Base-by-base conservation (phyloP, 2,113 vertebrate species). In the Limnothrissa miodon region DNA sequence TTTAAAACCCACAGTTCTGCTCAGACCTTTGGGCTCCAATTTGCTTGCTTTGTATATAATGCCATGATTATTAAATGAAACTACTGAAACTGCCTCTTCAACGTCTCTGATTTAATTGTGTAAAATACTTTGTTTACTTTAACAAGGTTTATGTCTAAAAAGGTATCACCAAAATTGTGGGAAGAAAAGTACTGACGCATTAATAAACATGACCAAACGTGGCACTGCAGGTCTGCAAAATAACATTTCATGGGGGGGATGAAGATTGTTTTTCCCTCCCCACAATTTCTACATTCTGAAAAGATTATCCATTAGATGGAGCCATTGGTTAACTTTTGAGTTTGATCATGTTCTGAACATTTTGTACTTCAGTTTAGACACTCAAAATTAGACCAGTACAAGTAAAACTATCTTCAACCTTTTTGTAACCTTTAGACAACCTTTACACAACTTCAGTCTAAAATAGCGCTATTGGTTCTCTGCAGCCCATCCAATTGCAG, bases 1-100 rank as follows among this genome's bases (percentile, higher is more conserved):
- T 91, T 91, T 91, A 89, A 83, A 79, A 85, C 78, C 78, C 80
- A 2, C 45, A 81, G 85, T 90, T 80, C 82, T 81, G 53, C 66
- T 29, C 82, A 89, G 86, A 88, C 88, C 45, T 70, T 84, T n/a
- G 45, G 88, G 85, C 88, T 91, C 87, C 87, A 90, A 87, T 88
- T 91, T 56, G 91, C 93, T 93, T 94, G 93, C 93, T 92, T 93
- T 95, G 94, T 95, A 95, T 87, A 95, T 93, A 95, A 91, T 90
- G 92, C 94, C 92, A 91, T 93, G 89, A 91, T 94, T 92, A 94
- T 93, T 94, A 94, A 95, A 91, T 86, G 81, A 93, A 93, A 91
- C 90, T 82, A 90, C 87, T 82, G 90, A 90, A 84, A 86, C 82
- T 83, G 21, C 46, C 6, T 84, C 80, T 15, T n/a, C 2, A 74